phyloP scores from a whole-genome alignment of 2,888 invertebrate genomes.

The Vannuccia rotundouncinata region DNA sequence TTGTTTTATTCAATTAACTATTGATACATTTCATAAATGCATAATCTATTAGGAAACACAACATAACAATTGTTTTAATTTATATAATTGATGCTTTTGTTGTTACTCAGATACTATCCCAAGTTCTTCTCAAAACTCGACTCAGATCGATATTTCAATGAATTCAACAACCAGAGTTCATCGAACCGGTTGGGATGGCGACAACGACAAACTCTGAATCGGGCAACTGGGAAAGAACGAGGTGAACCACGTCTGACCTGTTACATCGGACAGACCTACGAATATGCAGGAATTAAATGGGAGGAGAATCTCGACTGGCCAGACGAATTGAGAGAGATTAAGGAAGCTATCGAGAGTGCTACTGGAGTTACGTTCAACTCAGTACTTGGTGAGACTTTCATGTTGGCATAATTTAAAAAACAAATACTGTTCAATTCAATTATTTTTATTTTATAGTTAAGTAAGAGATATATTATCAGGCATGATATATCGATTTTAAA shows the following conservation, averaged over 20 bases:
- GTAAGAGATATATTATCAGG: background rate
- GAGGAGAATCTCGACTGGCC: conserved; percentile 32
- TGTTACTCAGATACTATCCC: background rate
- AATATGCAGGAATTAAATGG: conserved; percentile 24
- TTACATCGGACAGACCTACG: conserved; percentile 33
- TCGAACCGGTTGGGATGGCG: background rate
- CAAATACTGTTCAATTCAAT: background rate
- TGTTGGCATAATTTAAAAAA: background rate
- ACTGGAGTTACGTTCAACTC: conserved; percentile 9
- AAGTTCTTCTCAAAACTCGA: background rate
- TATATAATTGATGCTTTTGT: too few relatives aligned
- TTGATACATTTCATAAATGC: too few relatives aligned
- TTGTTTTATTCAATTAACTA: too few relatives aligned
- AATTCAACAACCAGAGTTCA: background rate
- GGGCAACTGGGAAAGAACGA: conserved; percentile 1
- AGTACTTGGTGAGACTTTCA: background rate
- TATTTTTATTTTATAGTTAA: background rate
- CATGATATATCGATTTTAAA: background rate
- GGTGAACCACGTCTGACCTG: conserved; percentile 34
- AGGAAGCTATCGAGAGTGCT: conserved; percentile 33
- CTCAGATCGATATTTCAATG: background rate
- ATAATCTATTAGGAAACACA: too few relatives aligned
- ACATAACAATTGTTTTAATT: too few relatives aligned
- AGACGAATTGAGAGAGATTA: conserved; percentile 21
- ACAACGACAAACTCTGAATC: background rate